Conservation (phyloP, 2,888 invertebrate genomes). For the Ormia ochracea region DNA sequence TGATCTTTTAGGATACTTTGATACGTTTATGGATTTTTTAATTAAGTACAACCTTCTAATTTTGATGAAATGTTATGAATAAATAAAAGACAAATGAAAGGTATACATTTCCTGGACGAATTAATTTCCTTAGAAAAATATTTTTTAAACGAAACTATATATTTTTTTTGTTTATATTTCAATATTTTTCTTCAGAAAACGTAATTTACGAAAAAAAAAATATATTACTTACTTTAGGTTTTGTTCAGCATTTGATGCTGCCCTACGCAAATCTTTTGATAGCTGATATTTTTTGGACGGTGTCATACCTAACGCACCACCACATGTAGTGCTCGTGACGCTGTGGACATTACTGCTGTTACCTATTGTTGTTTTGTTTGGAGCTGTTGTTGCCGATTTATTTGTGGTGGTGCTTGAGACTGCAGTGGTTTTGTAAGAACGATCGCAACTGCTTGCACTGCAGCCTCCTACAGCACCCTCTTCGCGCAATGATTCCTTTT, state of each 20-base stretch:
- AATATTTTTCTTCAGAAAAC: too few relatives aligned
- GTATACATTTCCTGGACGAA: too few relatives aligned
- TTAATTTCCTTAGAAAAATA: too few relatives aligned
- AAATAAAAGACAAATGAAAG: too few relatives aligned
- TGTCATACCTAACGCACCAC: conserved; percentile 68
- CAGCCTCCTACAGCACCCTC: conserved; percentile 77
- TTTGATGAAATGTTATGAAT: too few relatives aligned
- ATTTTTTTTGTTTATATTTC: too few relatives aligned
- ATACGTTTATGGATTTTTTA: too few relatives aligned
- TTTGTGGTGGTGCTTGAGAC: conserved; percentile 49
- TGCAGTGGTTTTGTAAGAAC: conserved; percentile 53
- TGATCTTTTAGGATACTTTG: too few relatives aligned
- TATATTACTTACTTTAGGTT: conserved; percentile 80
- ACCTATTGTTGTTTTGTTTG: conserved; percentile 8
- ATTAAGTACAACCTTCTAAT: too few relatives aligned
- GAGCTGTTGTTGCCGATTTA: conserved; percentile 52
- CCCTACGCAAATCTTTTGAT: conserved; percentile 80
- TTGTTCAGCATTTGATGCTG: conserved; percentile 82
- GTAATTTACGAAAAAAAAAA: too few relatives aligned
- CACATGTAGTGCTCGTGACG: conserved; percentile 62
- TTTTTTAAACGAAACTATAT: too few relatives aligned
- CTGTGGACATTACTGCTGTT: background rate
- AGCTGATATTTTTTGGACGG: conserved; percentile 78
- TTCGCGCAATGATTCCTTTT: conserved; percentile 78
- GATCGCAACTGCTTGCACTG: conserved; percentile 63